Conservation (phyloP, 2,113 vertebrate genomes). For the Phylloscopus trochilus region DNA sequence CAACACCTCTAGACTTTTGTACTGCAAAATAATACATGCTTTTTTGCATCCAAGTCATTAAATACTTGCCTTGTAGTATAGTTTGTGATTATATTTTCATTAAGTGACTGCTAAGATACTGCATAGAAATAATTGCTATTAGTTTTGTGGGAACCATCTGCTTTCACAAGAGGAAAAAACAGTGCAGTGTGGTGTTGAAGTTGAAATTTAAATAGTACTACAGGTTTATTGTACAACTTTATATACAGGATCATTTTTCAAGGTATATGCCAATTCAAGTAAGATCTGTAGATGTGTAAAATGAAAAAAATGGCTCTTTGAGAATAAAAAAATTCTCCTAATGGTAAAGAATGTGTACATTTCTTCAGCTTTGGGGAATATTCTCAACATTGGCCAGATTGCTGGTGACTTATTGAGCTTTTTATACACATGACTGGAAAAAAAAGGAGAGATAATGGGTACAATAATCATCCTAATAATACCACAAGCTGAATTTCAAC, state of each 20-base stretch:
- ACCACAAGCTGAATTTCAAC: constrained; percentile 56
- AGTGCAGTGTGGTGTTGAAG: neutral
- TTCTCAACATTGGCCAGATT: neutral
- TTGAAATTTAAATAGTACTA: neutral
- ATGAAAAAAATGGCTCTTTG: neutral
- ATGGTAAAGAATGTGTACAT: neutral
- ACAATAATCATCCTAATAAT: constrained; percentile 13
- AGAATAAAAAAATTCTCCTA: constrained; percentile 13
- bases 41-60: neutral
- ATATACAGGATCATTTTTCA: neutral
- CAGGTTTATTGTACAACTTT: neutral
- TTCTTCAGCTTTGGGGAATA: constrained; percentile 27
- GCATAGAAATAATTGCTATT: neutral
- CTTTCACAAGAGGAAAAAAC: neutral
- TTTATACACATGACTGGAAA: neutral
- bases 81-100: constrained; percentile 12
- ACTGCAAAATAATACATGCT: neutral
- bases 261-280: neutral
- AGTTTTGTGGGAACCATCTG: neutral
- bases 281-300: neutral
- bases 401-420: constrained; percentile 35
- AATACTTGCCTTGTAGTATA: neutral
- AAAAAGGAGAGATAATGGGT: constrained; percentile 16
- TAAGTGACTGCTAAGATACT: neutral
- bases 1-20: neutral